Percentiles rank a stretch among this genome's conserved stretches.
phyloP scores from a whole-genome alignment of 2,888 invertebrate genomes.

The Plutella xylostella region DNA sequence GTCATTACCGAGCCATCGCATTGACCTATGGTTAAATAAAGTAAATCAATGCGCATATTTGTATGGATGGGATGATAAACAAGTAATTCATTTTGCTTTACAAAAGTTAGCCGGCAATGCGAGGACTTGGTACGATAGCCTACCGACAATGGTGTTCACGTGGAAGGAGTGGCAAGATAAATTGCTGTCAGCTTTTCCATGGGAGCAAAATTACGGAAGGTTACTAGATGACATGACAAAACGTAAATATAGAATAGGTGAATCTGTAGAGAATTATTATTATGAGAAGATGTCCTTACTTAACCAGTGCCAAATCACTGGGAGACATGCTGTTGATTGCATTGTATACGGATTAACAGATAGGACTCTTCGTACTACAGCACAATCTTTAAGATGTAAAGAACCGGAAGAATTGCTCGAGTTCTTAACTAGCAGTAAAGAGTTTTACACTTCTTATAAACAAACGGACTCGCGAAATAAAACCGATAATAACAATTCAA shows the following conservation, averaged over 20 bases:
- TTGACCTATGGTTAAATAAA: slow-evolving; percentile 15
- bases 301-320: slow-evolving; percentile 17
- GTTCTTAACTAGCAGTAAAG: slow-evolving; percentile 4
- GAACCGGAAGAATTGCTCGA: slow-evolving; percentile 17
- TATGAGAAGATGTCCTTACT: slow-evolving; percentile 16
- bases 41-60: slow-evolving; percentile 16
- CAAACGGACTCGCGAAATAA: background rate
- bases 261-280: slow-evolving; percentile 16
- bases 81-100: slow-evolving; percentile 18
- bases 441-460: background rate
- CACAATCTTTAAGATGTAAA: slow-evolving; percentile 15
- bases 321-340: slow-evolving; percentile 20
- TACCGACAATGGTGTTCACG: slow-evolving; percentile 15
- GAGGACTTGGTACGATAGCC: slow-evolving; percentile 19
- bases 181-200: slow-evolving; percentile 18
- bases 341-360: slow-evolving; percentile 19
- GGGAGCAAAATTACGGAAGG: slow-evolving; percentile 17
- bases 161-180: slow-evolving; percentile 21
- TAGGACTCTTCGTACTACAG: slow-evolving; percentile 14
- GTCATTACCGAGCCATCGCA: slow-evolving; percentile 7
- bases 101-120: slow-evolving; percentile 19
- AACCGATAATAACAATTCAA: background rate
- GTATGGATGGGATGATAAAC: slow-evolving; percentile 18
- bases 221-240: slow-evolving; percentile 18
- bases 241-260: slow-evolving; percentile 10